Evolutionary conservation across 2,797 vertebrate species (phyloP), one percentile per base, ranked within the genome.

Genomic region (Diplodus sargus): DNA sequence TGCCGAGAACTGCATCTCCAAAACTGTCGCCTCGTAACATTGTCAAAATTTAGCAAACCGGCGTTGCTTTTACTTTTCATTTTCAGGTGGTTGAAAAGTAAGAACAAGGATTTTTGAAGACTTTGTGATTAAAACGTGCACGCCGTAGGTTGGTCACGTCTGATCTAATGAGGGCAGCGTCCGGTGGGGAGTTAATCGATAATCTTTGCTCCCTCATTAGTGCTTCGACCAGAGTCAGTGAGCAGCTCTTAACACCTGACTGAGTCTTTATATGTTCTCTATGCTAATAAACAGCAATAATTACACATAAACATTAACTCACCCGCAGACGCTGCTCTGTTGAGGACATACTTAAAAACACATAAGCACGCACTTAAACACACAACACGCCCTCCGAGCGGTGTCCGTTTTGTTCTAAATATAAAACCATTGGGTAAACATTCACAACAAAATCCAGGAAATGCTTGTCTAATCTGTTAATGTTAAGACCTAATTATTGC

Each of bases 241-340:
- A 82, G n/a, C 58, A 62, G 4, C 77, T 71, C 58, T 59, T 22
- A 81, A 81, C 43, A 25, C 12, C 63, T 10, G 8, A 30, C 59
- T 73, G 4, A 57, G 58, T 58, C 49, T 60, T 76, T 58, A 71
- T 20, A 39, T 47, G 72, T 48, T 82, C 56, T 80, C 2, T 63
- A 71, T 84, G 82, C 82, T 85, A 90, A 90, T 79, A 58, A 64
- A 17, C 63, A 53, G 54, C 70, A 17, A 4, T 56, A 15, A 69
- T 74, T 58, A 70, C 74, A 77, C 52, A 56, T 89, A 89, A 87
- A 90, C 87, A 90, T 91, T 87, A 90, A 91, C 87, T 76, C 28
- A 60, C 43, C 81, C 23, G 49, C 70, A 67, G 45, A 56, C 20
- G 10, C 60, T 39, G 12, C 49, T 63, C 72, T 80, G 18, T 76